Evolutionary conservation across 1,140 invertebrate genomes (phyloP).

Genomic region (Heliconius himera): DNA sequence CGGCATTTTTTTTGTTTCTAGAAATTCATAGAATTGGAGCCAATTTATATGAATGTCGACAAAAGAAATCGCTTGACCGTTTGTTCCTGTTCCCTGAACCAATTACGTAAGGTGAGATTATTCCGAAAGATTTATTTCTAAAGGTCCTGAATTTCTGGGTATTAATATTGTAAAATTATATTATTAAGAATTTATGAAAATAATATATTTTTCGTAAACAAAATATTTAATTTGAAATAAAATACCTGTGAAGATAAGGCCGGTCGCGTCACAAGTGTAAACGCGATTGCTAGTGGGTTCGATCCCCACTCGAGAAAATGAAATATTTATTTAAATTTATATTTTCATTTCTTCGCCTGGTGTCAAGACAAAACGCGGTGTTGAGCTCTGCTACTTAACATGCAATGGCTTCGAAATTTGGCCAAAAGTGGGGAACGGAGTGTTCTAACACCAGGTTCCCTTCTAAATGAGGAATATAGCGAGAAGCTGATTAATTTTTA

Average conservation of each 20-base stretch:
- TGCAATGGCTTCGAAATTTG: too few species aligned
- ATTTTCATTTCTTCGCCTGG: neutral
- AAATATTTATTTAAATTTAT: neutral
- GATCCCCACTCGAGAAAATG: neutral
- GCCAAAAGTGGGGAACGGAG: too few species aligned
- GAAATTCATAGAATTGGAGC: neutral
- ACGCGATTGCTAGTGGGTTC: neutral
- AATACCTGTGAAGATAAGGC: neutral
- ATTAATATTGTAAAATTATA: neutral
- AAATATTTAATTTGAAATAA: too few species aligned
- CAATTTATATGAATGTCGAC: neutral
- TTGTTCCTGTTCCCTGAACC: constrained; percentile 7
- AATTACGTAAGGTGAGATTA: constrained; percentile 4
- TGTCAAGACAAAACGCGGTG: neutral
- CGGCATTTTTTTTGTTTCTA: neutral
- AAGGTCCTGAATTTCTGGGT: neutral
- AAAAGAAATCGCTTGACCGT: constrained; percentile 10
- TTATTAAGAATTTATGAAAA: neutral
- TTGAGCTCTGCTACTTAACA: too few species aligned
- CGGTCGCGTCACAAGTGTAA: neutral
- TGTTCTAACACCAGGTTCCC: too few species aligned
- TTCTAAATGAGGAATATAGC: too few species aligned
- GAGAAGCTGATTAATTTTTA: too few species aligned
- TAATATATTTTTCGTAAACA: too few species aligned
- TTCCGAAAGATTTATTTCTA: neutral